Conservation (phyloP, 2,113 vertebrate species). For the Aspiorhynchus laticeps region DNA sequence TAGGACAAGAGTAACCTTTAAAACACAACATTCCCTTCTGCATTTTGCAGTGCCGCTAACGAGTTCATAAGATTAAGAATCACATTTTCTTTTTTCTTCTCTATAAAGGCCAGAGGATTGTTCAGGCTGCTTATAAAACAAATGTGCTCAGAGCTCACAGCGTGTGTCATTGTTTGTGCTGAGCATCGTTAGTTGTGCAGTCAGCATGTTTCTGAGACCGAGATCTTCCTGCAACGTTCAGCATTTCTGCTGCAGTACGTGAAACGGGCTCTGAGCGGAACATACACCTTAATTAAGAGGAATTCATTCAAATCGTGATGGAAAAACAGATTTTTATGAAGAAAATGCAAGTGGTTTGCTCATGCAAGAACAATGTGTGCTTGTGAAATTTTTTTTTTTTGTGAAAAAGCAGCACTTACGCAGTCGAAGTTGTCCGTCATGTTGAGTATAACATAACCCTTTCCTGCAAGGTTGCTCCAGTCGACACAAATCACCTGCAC, state of each 20-base stretch:
- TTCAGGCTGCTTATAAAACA: slow-evolving; percentile 7
- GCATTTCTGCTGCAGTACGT: not conserved
- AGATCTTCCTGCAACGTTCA: not conserved
- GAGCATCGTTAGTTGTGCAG: not conserved
- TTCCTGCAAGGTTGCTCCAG: slow-evolving; percentile 88
- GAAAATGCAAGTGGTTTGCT: not conserved
- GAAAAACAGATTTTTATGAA: not conserved
- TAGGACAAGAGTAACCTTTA: not conserved
- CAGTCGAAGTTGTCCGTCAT: slow-evolving; percentile 92
- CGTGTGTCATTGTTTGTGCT: not conserved
- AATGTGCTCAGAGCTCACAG: not conserved
- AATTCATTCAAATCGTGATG: not conserved
- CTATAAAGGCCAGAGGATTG: not conserved
- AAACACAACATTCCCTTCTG: not conserved
- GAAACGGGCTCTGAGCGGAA: not conserved
- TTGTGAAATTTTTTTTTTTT: too few species aligned
- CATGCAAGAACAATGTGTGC: not conserved
- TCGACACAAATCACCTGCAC: slow-evolving; percentile 89
- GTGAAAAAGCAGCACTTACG: slow-evolving; percentile 77
- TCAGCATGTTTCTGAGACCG: slow-evolving; percentile 18
- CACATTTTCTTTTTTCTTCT: not conserved
- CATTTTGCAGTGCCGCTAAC: not conserved
- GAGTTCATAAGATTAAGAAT: not conserved
- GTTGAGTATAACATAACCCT: slow-evolving; percentile 90
- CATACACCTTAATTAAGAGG: not conserved